phyloP scores from a whole-genome alignment of 1,140 invertebrate species.

The Harlomillsia oculata region DNA sequence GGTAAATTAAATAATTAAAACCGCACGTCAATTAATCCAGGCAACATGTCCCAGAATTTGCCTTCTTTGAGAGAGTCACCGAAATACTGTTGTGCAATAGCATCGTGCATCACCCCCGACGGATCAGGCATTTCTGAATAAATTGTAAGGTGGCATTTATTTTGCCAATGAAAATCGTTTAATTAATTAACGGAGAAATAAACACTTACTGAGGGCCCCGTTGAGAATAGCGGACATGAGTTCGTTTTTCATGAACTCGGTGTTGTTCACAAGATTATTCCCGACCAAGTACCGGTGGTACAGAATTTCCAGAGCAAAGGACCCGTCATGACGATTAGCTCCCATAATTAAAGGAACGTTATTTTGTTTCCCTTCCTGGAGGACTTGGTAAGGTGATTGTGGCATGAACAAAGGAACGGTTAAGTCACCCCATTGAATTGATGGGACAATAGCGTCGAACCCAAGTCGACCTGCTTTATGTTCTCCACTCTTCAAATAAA shows the following conservation, averaged over 20 bases:
- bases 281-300: slow-evolving; percentile 16
- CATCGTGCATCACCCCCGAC: slow-evolving; percentile 20
- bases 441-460: slow-evolving; percentile 12
- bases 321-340: slow-evolving; percentile 23
- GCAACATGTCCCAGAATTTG: slow-evolving; percentile 15
- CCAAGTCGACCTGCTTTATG: slow-evolving; percentile 11
- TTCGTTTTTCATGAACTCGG: slow-evolving; percentile 7
- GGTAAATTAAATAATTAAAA: neutral
- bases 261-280: slow-evolving; percentile 5
- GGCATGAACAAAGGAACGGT: slow-evolving; percentile 6
- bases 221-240: slow-evolving; percentile 10
- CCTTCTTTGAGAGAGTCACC: slow-evolving; percentile 5
- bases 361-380: slow-evolving; percentile 1
- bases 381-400: slow-evolving; percentile 1
- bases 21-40: slow-evolving; percentile 31
- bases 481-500: slow-evolving; percentile 12
- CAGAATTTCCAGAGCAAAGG: slow-evolving; percentile 14
- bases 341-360: slow-evolving; percentile 30
- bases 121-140: slow-evolving; percentile 11
- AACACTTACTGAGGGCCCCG: slow-evolving; percentile 4
- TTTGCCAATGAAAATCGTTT: neutral
- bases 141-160: neutral
- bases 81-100: slow-evolving; percentile 17
- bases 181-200: neutral
- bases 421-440: slow-evolving; percentile 6